Base-by-base conservation (phyloP, 2,888 invertebrate genomes). In the Brachyptera risi region DNA sequence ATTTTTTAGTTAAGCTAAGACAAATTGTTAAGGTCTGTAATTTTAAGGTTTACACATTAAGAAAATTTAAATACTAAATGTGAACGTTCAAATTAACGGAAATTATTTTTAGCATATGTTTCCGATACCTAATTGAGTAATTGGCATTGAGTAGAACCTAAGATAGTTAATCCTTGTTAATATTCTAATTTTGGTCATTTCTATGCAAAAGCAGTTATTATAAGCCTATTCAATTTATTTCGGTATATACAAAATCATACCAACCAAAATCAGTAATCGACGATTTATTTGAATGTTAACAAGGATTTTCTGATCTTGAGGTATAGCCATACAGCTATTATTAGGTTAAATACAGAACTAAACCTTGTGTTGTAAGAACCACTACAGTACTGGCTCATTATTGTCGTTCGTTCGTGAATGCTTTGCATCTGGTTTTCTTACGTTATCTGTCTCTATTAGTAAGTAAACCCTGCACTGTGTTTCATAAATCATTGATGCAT, bases 41-140 rank as follows among this genome's bases (percentile, higher is more conserved):
- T 64, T 54, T 62, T 64, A 64, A 64, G 64, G 49, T 47, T 59
- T 62, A 62, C 64, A 58, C 60, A 58, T 56, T 60, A 64, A 59
- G 59, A 54, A 56, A 61, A 54, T 61, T 47, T 58, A 58, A 42
- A 17, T 21, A 31, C 35, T 56, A 19, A 56, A 42, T 58, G 42
- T 42, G 23, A 58, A 58, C 21, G 24, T 58, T 42, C 21, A 15
- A 58, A 24, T 35, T 58, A 19, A 24, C 40, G 42, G 58, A 58
- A 27, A 54, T 54, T 21, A 54, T 54, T 42, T 42, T 19, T 17
- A 19, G 42, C 7, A 21, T 21, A 17, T 42, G 9, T n/a, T 42
- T 17, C 19, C 42, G 17, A 24, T 24, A 4, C n/a, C 21, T 21
- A 13, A 47, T 31, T 31, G 31, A 11, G n/a, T 21, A 13, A 7